Evolutionary conservation across 2,113 vertebrate genomes (phyloP).

Genomic region (Phainopepla nitens): DNA sequence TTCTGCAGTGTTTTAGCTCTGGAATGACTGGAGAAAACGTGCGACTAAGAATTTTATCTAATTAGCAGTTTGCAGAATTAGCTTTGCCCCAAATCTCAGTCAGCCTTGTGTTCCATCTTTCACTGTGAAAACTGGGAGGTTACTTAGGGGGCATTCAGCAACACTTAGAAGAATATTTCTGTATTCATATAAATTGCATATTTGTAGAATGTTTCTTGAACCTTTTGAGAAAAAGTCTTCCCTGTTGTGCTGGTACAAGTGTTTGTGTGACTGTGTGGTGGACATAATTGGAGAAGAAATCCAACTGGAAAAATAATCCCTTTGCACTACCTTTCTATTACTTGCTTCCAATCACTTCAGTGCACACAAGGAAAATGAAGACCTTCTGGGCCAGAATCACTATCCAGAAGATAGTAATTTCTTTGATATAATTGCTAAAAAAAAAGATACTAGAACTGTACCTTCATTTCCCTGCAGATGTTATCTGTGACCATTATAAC

Average conservation of each 20-base stretch:
- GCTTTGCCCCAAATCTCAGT: not conserved
- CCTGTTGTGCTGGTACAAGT: not conserved
- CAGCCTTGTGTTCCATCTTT: not conserved
- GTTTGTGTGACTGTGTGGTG: not conserved
- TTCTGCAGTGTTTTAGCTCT: not conserved
- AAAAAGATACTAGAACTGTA: not conserved
- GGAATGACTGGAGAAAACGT: not conserved
- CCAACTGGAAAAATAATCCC: constrained; percentile 7
- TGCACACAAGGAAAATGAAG: not conserved
- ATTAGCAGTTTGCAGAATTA: not conserved
- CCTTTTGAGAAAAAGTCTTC: not conserved
- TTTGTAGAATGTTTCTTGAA: not conserved
- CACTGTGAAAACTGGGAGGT: accelerated
- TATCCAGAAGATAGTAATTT: not conserved
- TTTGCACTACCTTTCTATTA: not conserved
- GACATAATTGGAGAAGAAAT: not conserved
- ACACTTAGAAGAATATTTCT: not conserved
- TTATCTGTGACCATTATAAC: not conserved
- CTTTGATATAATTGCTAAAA: not conserved
- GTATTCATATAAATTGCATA: not conserved
- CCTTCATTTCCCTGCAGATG: not conserved
- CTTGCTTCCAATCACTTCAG: not conserved
- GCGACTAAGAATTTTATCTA: not conserved
- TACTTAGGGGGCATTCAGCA: not conserved
- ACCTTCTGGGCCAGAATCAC: not conserved